These are phyloP conservation scores for Hylaea fasciaria DNA, from an alignment of 2,888 invertebrate species.

Conservation along the genomic window DNA sequence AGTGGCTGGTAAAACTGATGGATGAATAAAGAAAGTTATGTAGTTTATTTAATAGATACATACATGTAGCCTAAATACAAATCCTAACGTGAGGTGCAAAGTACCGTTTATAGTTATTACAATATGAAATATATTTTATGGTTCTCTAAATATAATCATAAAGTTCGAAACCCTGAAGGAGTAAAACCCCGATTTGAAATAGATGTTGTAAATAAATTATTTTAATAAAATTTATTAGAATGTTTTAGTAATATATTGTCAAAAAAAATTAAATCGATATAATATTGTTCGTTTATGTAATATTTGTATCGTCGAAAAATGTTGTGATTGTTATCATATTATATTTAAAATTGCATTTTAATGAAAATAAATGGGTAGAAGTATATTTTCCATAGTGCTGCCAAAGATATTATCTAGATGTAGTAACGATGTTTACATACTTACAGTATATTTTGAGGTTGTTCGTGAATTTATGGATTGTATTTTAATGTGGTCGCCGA, in stretches of 20 bases:
- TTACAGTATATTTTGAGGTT: constrained; percentile 80
- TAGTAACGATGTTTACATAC: constrained; percentile 81
- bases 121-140: constrained; percentile 54
- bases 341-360: constrained; percentile 82
- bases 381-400: constrained; percentile 86
- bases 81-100: constrained; percentile 61
- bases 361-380: constrained; percentile 79
- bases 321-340: constrained; percentile 80
- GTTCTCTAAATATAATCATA: constrained; percentile 65
- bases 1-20: constrained; percentile 1
- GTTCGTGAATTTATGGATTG: constrained; percentile 79
- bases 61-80: constrained; percentile 53
- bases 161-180: constrained; percentile 75
- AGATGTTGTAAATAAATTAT: constrained; percentile 68
- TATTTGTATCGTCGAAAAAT: constrained; percentile 77
- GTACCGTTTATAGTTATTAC: constrained; percentile 54
- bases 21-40: constrained; percentile 48
- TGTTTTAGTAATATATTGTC: constrained; percentile 62
- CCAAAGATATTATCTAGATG: constrained; percentile 83
- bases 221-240: constrained; percentile 65
- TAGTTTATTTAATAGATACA: constrained; percentile 40
- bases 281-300: constrained; percentile 67
- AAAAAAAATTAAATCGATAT: constrained; percentile 63
- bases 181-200: constrained; percentile 75
- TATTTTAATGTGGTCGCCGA: constrained; percentile 76